Conservation (phyloP, 2,113 vertebrate species). For the rat (Rattus norvegicus) region DNA sequence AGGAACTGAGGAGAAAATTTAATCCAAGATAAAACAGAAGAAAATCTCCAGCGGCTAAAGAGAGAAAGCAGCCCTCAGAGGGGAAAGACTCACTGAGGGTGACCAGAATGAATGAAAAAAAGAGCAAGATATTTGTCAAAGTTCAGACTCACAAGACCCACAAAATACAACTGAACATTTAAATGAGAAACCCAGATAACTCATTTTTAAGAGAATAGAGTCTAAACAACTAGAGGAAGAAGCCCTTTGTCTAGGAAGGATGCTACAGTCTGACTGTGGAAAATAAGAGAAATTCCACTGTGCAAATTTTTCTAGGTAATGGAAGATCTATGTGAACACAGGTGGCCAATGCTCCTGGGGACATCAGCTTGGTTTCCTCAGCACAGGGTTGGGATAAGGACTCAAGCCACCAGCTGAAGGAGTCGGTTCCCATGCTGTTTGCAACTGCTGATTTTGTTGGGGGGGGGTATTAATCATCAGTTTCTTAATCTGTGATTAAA, state of each 20-base stretch:
- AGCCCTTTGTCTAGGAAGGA: too few species aligned
- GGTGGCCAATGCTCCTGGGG: not conserved
- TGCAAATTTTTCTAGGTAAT: not conserved
- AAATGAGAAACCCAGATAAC: not conserved
- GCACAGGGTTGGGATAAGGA: not conserved
- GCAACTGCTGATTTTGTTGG: not conserved
- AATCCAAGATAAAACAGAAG: conserved; percentile 2
- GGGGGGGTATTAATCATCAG: not conserved
- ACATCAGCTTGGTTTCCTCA: not conserved
- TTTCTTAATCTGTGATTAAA: conserved; percentile 40
- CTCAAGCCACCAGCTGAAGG: not conserved
- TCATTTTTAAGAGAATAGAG: not conserved
- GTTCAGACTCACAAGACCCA: not conserved
- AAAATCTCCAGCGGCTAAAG: not conserved
- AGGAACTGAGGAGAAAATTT: not conserved
- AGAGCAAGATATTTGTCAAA: not conserved
- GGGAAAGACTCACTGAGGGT: not conserved
- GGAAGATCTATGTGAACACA: not conserved
- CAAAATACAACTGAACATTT: not conserved
- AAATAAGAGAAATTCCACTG: not conserved
- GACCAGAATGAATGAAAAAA: not conserved
- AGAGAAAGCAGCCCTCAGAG: not conserved
- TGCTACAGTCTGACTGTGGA: not conserved
- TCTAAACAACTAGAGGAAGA: not conserved
- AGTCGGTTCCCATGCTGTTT: not conserved